Base-by-base conservation (phyloP, 2,888 invertebrate species). In the Hesperia comma region DNA sequence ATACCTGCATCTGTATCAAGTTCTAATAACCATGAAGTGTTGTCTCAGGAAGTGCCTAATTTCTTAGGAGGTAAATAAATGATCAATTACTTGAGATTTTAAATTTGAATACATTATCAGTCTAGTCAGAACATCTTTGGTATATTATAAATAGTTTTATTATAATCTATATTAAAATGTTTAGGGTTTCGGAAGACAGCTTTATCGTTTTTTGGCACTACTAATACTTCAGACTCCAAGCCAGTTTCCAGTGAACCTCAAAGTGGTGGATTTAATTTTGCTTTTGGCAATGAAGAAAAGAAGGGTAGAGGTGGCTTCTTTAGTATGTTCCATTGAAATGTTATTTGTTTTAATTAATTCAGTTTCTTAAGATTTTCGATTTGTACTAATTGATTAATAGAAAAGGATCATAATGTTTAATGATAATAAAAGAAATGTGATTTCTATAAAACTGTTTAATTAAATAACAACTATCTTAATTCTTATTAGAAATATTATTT, bases 231-330 rank as follows among this genome's bases (percentile, higher is more conserved):
- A 56, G 79, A 77, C 41, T 43, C 78, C 1, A 81, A 83, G 43
- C 72, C 79, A 68, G 82, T 81, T 63, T 69, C 78, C 17, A 79
- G 70, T 74, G 71, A 75, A 63, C 78, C 75, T 68, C 76, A 77
- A 70, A 78, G 69, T 40, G 82, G 75, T 69, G 82, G 80, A 61
- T 91, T 91, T 64, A 88, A 75, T 75, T 92, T 92, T 69, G 85
- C 84, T 70, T 92, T 92, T 84, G 83, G 84, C 54, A 80, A 80
- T 41, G 83, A 84, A 63, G 81, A 84, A 43, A 90, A 90, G 74
- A 90, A 87, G 76, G 80, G 64, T 62, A 83, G 85, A 74, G 83
- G 88, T 67, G 85, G 88, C 62, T 75, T 90, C 43, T 91, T 91
- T 72, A 90, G 76, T 81, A 87, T 91, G 82, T 91, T 92, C 71